Conservation (phyloP, 2,113 vertebrate genomes). For the Syngnathus typhle region DNA sequence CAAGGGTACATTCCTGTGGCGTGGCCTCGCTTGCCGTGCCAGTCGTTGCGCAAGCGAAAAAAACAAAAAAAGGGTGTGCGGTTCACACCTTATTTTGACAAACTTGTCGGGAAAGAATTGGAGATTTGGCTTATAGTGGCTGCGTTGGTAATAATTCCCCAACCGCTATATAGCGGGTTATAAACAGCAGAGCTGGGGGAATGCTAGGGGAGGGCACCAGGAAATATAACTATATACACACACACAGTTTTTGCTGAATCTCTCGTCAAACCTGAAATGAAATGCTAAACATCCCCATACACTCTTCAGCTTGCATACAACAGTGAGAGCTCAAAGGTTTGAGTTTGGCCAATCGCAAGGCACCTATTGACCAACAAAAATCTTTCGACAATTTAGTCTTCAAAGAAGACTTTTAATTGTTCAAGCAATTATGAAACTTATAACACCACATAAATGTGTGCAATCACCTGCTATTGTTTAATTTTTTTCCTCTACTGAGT, state of each 20-base stretch:
- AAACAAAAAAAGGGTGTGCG: not conserved
- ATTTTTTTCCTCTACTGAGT: not conserved
- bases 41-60: slow-evolving; percentile 38
- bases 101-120: not conserved
- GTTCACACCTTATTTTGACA: not conserved
- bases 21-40: slow-evolving; percentile 39
- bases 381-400: too few species aligned
- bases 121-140: not conserved
- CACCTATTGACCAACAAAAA: too few species aligned
- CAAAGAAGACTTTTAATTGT: not conserved
- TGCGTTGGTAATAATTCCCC: not conserved
- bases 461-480: not conserved
- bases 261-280: too few species aligned
- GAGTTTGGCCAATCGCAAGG: too few species aligned
- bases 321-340: too few species aligned
- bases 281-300: not conserved
- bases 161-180: not conserved
- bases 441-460: not conserved
- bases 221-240: too few species aligned
- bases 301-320: not conserved
- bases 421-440: not conserved
- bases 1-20: slow-evolving; percentile 45
- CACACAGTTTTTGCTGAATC: too few species aligned
- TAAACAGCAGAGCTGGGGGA: not conserved
- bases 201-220: not conserved